Conservation (phyloP, 2,888 invertebrate species). For the Boloria selene region DNA sequence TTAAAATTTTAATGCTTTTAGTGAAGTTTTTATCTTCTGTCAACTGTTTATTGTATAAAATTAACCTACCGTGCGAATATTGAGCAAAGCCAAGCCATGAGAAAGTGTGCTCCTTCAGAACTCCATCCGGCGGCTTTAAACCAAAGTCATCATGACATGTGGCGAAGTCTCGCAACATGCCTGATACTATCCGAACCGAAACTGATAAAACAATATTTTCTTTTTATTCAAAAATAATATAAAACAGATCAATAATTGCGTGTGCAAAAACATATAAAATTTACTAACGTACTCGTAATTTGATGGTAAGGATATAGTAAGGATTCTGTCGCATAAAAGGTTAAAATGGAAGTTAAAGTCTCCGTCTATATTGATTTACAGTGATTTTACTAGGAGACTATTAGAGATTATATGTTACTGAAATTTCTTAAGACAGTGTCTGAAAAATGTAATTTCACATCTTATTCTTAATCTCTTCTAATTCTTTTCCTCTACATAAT, state of each 20-base stretch:
- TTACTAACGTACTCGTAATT: no score
- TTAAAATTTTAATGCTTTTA: neutral
- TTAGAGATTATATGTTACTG: no score
- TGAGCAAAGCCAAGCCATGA: conserved; percentile 69
- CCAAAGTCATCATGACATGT: conserved; percentile 66
- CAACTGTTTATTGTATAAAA: neutral
- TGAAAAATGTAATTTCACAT: no score
- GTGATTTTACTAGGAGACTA: no score
- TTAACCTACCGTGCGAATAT: conserved; percentile 61
- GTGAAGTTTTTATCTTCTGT: neutral
- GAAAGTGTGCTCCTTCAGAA: conserved; percentile 62
- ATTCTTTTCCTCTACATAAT: no score
- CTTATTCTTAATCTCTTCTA: no score
- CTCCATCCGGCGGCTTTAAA: conserved; percentile 64
- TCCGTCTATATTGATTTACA: no score
- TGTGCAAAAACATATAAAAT: neutral
- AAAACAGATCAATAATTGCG: neutral
- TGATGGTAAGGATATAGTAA: no score
- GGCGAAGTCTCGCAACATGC: conserved; percentile 54
- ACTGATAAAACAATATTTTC: conserved; percentile 14
- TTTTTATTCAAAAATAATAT: neutral
- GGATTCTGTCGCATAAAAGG: no score
- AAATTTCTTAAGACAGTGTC: no score
- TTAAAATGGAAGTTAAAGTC: no score
- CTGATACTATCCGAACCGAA: conserved; percentile 10